Evolutionary conservation across 2,888 invertebrate species (phyloP).

Genomic region (Neoscelio sp.): DNA sequence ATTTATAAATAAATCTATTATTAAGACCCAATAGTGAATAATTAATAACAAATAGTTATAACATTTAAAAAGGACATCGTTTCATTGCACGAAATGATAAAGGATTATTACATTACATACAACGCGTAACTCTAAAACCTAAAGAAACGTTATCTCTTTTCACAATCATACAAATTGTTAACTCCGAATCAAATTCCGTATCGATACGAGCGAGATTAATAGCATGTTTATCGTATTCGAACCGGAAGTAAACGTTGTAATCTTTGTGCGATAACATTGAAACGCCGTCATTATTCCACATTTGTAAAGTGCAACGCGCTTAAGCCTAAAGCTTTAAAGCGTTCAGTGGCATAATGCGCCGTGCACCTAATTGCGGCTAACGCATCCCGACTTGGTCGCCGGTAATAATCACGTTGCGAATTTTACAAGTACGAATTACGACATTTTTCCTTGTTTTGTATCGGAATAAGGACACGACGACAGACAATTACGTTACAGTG

Average conservation of each 20-base stretch:
- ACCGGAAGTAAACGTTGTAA: not conserved
- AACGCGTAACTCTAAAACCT: no score
- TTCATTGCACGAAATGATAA: no score
- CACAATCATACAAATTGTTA: no score
- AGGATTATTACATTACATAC: no score
- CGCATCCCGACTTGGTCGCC: constrained; percentile 15
- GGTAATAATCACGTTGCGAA: constrained; percentile 40
- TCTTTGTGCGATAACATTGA: not conserved
- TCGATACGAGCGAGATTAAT: no score
- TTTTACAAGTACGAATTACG: constrained; percentile 52
- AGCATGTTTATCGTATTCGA: no score
- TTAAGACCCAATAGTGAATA: no score
- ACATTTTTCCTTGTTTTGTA: constrained; percentile 55
- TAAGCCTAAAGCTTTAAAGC: constrained; percentile 2
- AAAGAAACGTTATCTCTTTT: no score
- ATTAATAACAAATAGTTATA: no score
- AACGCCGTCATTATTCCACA: not conserved
- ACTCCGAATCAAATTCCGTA: no score
- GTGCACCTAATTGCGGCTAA: constrained; percentile 27
- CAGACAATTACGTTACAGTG: constrained; percentile 38
- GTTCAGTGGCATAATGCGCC: not conserved
- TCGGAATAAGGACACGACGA: constrained; percentile 53
- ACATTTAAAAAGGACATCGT: no score
- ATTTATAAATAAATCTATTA: no score
- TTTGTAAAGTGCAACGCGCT: not conserved